A percentile compares a stretch with the other conserved stretches of the same genome.
phyloP scores from a whole-genome alignment of 2,888 invertebrate species.

The Andrena bucephala region DNA sequence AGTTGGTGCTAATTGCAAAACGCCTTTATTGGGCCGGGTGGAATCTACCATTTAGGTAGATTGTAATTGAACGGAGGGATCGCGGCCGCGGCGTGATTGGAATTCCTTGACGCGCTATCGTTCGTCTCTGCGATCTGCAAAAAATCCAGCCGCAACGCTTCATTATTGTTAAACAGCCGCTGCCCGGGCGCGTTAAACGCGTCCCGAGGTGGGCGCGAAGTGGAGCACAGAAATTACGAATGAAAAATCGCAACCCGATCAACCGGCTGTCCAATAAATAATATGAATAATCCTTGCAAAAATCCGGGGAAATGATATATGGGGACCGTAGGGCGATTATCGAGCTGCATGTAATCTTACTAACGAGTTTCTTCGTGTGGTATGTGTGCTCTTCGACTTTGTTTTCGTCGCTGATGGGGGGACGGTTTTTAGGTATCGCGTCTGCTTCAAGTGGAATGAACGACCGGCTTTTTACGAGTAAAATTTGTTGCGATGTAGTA shows the following conservation, averaged over 20 bases:
- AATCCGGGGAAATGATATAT: constrained; percentile 21
- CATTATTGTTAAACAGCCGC: constrained; percentile 33
- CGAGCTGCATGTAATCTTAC: constrained; percentile 4
- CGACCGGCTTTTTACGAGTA: neutral
- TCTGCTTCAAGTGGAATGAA: neutral
- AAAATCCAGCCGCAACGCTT: constrained; percentile 19
- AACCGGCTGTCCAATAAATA: constrained; percentile 30
- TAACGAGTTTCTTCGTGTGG: constrained; percentile 14
- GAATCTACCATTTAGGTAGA: constrained; percentile 63
- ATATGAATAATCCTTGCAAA: constrained; percentile 14
- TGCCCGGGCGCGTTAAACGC: neutral
- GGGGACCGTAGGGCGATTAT: constrained; percentile 9
- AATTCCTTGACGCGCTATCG: constrained; percentile 51
- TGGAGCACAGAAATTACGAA: neutral
- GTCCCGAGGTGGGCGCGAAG: neutral
- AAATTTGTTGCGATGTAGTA: no score
- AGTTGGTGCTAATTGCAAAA: constrained; percentile 62
- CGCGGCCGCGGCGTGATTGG: constrained; percentile 35
- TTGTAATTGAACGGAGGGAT: constrained; percentile 56
- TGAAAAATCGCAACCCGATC: constrained; percentile 8
- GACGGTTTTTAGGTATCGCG: neutral
- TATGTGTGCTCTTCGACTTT: neutral
- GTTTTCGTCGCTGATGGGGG: neutral
- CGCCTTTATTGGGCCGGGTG: constrained; percentile 54
- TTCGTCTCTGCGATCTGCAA: constrained; percentile 33